These are phyloP conservation scores for Bacillus rossius DNA, from an alignment of 1,140 invertebrate genomes.

Conservation along the genomic window DNA sequence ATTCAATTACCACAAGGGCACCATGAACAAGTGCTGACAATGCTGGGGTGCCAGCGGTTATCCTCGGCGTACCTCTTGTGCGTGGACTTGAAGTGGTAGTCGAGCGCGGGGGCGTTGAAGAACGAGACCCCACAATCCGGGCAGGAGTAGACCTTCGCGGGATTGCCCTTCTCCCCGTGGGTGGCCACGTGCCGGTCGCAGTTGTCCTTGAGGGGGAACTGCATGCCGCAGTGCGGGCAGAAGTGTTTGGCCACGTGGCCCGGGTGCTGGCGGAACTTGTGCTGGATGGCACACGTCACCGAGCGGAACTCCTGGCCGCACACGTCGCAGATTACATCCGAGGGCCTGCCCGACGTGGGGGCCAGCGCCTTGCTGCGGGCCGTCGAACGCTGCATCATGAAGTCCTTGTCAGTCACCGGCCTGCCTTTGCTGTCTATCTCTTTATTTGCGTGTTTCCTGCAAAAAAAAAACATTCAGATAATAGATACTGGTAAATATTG, in stretches of 20 bases:
- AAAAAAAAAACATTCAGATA: too few species aligned
- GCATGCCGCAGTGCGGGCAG: constrained; percentile 60
- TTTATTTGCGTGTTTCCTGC: constrained; percentile 49
- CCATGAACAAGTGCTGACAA: too few species aligned
- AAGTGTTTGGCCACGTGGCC: constrained; percentile 56
- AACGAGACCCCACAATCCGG: constrained; percentile 53
- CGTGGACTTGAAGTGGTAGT: constrained; percentile 57
- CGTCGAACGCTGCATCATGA: too few species aligned
- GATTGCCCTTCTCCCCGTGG: constrained; percentile 36
- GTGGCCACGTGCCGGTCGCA: constrained; percentile 52
- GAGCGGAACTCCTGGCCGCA: constrained; percentile 44
- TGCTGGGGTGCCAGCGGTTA: neutral
- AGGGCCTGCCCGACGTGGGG: neutral
- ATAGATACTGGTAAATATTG: too few species aligned
- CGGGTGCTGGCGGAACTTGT: constrained; percentile 60
- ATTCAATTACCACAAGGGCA: too few species aligned
- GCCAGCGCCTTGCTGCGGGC: neutral
- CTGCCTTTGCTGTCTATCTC: constrained; percentile 43
- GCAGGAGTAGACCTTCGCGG: constrained; percentile 45
- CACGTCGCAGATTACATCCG: constrained; percentile 10
- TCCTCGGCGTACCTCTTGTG: constrained; percentile 45
- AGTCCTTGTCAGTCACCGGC: constrained; percentile 14
- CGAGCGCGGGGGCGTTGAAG: constrained; percentile 50
- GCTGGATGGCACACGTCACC: constrained; percentile 57
- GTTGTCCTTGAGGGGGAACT: constrained; percentile 60